Percentiles rank a stretch among this genome's conserved stretches.
Conservation (phyloP, 2,113 vertebrate species). For the Hemiscyllium ocellatum region DNA sequence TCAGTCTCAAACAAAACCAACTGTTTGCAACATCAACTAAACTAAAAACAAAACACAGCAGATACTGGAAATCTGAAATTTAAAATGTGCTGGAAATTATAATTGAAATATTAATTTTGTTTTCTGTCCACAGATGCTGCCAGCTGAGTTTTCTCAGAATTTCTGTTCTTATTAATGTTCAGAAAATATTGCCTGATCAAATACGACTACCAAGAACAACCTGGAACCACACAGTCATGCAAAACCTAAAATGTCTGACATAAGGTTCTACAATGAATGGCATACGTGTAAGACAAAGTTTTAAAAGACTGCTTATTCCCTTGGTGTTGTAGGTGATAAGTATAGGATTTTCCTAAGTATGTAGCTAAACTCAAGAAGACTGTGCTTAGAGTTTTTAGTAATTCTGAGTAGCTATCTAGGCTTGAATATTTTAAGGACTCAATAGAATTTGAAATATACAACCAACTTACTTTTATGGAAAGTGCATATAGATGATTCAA, state of each 20-base stretch:
- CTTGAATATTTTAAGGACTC: background rate
- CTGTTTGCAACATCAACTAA: background rate
- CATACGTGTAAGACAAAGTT: background rate
- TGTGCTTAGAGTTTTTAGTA: background rate
- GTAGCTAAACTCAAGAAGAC: background rate
- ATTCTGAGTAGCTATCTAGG: background rate
- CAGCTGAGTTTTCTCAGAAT: too few species aligned
- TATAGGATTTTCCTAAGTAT: background rate
- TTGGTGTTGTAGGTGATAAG: background rate
- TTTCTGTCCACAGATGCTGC: too few species aligned
- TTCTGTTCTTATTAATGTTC: too few species aligned
- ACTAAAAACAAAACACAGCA: too few species aligned
- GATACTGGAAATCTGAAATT: too few species aligned
- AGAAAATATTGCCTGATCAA: background rate
- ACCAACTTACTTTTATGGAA: constrained; percentile 83
- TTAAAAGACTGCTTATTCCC: background rate
- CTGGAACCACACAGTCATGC: background rate
- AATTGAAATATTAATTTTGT: too few species aligned
- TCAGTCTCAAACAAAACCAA: background rate
- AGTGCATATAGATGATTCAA: constrained; percentile 93
- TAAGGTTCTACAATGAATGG: background rate
- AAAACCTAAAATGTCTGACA: background rate
- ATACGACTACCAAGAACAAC: background rate
- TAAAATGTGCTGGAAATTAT: too few species aligned
- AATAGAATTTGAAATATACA: constrained; percentile 2